Conservation (phyloP, 1,140 invertebrate species). For the Zaprionus ghesquierei region DNA sequence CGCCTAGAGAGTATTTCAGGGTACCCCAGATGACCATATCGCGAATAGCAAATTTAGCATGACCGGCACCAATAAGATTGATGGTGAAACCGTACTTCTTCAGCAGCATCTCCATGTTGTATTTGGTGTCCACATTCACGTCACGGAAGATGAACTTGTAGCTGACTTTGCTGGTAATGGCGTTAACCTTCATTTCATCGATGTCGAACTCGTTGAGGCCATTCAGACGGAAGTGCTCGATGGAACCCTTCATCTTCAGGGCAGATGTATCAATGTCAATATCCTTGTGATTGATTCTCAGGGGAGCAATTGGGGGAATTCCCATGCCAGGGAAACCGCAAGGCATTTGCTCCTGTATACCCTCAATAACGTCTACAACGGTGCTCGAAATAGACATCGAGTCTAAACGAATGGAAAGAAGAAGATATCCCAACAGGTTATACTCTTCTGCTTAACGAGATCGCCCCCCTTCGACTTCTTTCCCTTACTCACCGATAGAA, state of each 20-base stretch:
- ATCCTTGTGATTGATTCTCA: conserved; percentile 59
- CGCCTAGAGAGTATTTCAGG: conserved; percentile 71
- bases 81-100: conserved; percentile 79
- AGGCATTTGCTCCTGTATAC: conserved; percentile 69
- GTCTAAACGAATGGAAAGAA: conserved; percentile 12
- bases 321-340: conserved; percentile 71
- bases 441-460: neutral
- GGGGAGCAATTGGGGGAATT: conserved; percentile 72
- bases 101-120: conserved; percentile 57
- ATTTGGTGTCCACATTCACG: conserved; percentile 72
- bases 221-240: conserved; percentile 75
- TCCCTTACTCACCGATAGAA: conserved; percentile 51
- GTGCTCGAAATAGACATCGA: conserved; percentile 61
- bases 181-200: conserved; percentile 75
- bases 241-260: conserved; percentile 53
- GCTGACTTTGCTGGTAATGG: conserved; percentile 72
- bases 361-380: conserved; percentile 54
- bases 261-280: conserved; percentile 58
- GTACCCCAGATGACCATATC: conserved; percentile 72
- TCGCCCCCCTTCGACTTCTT: neutral
- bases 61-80: conserved; percentile 70
- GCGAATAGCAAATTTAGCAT: conserved; percentile 70
- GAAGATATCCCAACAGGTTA: neutral
- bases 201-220: conserved; percentile 77
- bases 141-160: conserved; percentile 69